Evolutionary conservation across 2,113 vertebrate species (phyloP).

Genomic region (Peucedramus taeniatus): DNA sequence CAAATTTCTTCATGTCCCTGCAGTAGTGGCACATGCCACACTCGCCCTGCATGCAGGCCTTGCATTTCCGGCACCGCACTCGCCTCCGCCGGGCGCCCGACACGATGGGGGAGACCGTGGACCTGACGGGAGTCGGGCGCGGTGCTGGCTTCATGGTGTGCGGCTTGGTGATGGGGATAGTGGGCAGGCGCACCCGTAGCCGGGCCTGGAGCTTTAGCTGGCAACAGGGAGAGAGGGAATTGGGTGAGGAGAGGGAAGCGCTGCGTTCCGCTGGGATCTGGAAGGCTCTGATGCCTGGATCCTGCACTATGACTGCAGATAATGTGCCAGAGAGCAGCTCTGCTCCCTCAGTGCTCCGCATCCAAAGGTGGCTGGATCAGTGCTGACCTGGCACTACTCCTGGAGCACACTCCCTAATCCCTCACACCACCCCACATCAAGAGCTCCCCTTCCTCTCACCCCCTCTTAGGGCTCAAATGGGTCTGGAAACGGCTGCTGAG

Average conservation of each 20-base stretch:
- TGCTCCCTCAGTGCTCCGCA: background rate
- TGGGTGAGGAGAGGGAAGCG: accelerated
- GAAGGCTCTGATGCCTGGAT: background rate
- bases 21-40: constrained; percentile 93
- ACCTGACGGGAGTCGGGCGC: constrained; percentile 77
- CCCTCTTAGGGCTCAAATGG: background rate
- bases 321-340: background rate
- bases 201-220: constrained; percentile 77
- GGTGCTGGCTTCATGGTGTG: constrained; percentile 83
- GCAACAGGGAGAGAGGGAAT: background rate
- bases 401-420: accelerated
- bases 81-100: constrained; percentile 85
- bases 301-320: accelerated
- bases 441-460: background rate
- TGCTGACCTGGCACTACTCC: background rate
- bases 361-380: background rate
- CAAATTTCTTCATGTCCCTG: constrained; percentile 99
- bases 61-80: constrained; percentile 90
- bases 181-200: constrained; percentile 76
- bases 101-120: constrained; percentile 78
- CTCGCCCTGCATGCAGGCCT: constrained; percentile 88
- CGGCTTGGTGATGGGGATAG: constrained; percentile 81
- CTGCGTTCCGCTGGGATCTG: accelerated
- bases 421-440: background rate
- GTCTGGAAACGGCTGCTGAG: background rate